Base-by-base conservation (phyloP, 2,113 vertebrate genomes). In the Anhinga rufa region DNA sequence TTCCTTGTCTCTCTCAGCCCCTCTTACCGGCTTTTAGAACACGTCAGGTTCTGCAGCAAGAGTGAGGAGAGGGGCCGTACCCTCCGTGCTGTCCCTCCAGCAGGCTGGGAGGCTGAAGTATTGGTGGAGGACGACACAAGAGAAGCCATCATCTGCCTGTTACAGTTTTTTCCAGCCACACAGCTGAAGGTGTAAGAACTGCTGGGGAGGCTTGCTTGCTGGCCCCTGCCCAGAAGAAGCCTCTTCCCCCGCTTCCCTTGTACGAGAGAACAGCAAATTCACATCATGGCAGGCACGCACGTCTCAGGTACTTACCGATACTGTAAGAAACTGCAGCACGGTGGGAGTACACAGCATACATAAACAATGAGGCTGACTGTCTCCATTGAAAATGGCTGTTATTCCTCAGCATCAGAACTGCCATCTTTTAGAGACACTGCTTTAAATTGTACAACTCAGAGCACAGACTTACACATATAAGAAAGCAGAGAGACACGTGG, bases 221-320 rank as follows among this genome's bases (percentile, higher is more conserved):
- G 29, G 9, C 46, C 44, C 29, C 46, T 5, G 14, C 2, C 2
- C 28, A 9, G 26, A 36, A 22, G 31, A 17, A 36, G 22, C 48
- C 26, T 10, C 31, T 31, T 31, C 7, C 5, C 10, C 19, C 0
- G 0, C 11, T 42, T 19, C 15, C 54, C 42, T 44, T 42, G 62
- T 49, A 2, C 1, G 40, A 51, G 32, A 57, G 40, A 76, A n/a
- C 5, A 4, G 40, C 16, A 28, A 70, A 46, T 57, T 20, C 25
- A 7, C 29, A 11, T 4, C 14, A 5, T 7, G 28, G 40, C 14
- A 71, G 49, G 14, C 29, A 15, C 13, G 19, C 1, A 0, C 4
- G 32, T 26, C 15, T 36, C 34, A 21, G 17, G 40, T 12, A n/a
- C 8, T 44, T 40, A 22, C 24, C 5, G 26, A 38, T n/a, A 29